Base-by-base conservation (phyloP, 2,888 invertebrate species). In the Scaptomyza tumidula region DNA sequence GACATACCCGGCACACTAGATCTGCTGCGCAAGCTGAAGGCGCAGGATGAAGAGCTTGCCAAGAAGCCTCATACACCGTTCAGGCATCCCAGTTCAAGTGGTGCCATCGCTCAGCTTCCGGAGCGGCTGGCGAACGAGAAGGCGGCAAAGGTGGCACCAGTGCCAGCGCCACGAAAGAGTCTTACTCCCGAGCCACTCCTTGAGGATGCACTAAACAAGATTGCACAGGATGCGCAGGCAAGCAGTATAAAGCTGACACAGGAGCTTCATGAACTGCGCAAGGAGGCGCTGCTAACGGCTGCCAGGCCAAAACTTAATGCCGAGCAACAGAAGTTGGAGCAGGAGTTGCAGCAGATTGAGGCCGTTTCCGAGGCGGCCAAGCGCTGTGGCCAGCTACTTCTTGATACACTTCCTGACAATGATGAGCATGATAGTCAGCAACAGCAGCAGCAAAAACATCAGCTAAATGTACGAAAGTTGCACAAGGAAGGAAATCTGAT, bases 191-290 rank as follows among this genome's bases (percentile, higher is more conserved):
- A 92, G 79, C 93, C 92, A 24, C 50, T 71, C 43, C 92, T 96
- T 90, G 95, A 96, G 90, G 95, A 96, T 88, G 94, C 96, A 39
- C 92, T 96, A 54, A 95, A 95, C 81, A 94, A 95, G 90, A 93
- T 96, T 66, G 96, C 96, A 11, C 94, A 94, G 88, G 96, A 96
- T 93, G 95, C 96, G 13, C 94, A 95, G 92, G 95, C 95, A 88
- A 95, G 95, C 46, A 95, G 95, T 88, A 95, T 95, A 74, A 94
- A 95, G 80, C 90, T 95, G 82, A 94, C 94, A n/a, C 93, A 94
- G 72, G 95, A 95, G 71, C 91, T 95, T 87, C 93, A 94, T 45
- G 94, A 95, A 88, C 87, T 95, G 4, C 86, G 92, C 41, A 91
- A 90, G 57, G 92, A 91, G 68, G 91, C 91, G 0, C 53, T 90